Conservation (phyloP, 2,888 invertebrate species). For the Campoletis raptor region DNA sequence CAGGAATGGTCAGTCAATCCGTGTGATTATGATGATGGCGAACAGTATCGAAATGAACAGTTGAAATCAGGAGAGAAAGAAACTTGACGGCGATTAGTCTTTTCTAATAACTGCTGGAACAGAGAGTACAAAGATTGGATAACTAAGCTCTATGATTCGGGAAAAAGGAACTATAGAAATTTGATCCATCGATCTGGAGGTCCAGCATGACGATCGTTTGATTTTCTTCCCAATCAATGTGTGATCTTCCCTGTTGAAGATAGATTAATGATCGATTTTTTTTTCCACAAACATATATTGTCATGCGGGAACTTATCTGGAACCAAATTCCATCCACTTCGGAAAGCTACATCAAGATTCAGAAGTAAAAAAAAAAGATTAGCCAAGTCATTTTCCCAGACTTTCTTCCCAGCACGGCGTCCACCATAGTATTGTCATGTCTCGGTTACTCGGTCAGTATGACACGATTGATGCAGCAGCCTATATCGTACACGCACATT, state of each 20-base stretch:
- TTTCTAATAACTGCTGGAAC: neutral
- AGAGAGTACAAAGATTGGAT: neutral
- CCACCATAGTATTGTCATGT: neutral
- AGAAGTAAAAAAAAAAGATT: constrained; percentile 13
- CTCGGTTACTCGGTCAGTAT: constrained; percentile 41
- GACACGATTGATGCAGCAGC: constrained; percentile 15
- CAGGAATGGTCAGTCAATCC: constrained; percentile 32
- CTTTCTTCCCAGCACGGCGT: constrained; percentile 18
- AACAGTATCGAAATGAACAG: constrained; percentile 19
- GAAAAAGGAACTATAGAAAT: neutral
- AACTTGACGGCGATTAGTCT: neutral
- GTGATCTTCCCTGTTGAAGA: neutral
- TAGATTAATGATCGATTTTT: neutral
- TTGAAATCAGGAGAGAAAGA: neutral
- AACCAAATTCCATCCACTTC: neutral
- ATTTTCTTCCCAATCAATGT: neutral
- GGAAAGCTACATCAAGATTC: neutral
- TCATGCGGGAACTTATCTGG: neutral
- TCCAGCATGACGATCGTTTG: neutral
- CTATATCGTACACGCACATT: neutral
- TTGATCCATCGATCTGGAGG: neutral
- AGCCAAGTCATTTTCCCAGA: constrained; percentile 30
- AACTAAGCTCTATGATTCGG: neutral
- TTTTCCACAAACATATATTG: neutral
- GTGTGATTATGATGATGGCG: constrained; percentile 25